Evolutionary conservation across 1,140 invertebrate genomes (phyloP).

Genomic region (Eriocheir sinensis): DNA sequence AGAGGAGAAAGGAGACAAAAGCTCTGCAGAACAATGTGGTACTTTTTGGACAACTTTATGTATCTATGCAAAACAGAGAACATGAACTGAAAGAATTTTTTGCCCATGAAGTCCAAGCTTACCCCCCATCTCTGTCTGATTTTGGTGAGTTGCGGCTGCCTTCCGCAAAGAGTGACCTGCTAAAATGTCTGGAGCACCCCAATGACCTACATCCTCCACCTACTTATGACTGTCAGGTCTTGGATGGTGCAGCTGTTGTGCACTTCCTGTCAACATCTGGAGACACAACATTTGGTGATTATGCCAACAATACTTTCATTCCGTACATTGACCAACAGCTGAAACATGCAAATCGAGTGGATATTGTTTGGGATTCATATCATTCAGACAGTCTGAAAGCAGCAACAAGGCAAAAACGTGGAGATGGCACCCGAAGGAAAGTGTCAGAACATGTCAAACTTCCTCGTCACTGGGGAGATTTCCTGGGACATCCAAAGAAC

Average conservation of each 20-base stretch:
- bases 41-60: slow-evolving; percentile 15
- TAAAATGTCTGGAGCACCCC: slow-evolving; percentile 40
- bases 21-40: slow-evolving; percentile 49
- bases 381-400: slow-evolving; percentile 43
- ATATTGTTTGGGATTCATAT: slow-evolving; percentile 48
- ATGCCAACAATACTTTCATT: slow-evolving; percentile 5
- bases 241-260: slow-evolving; percentile 29
- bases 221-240: not conserved
- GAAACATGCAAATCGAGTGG: not conserved
- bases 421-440: slow-evolving; percentile 33
- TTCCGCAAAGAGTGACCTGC: slow-evolving; percentile 30
- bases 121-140: slow-evolving; percentile 26
- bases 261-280: not conserved
- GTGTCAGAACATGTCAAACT: slow-evolving; percentile 11
- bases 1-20: not conserved
- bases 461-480: no score
- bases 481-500: slow-evolving; percentile 31
- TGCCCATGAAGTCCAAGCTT: slow-evolving; percentile 35
- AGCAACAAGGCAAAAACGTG: no score
- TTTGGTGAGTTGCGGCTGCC: slow-evolving; percentile 6
- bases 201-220: not conserved
- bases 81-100: slow-evolving; percentile 33
- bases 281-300: slow-evolving; percentile 25
- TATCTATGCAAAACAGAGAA: slow-evolving; percentile 50
- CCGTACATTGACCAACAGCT: not conserved